These are phyloP conservation scores for Varecia variegata DNA, from an alignment of 2,797 vertebrate genomes.

Conservation along the genomic window DNA sequence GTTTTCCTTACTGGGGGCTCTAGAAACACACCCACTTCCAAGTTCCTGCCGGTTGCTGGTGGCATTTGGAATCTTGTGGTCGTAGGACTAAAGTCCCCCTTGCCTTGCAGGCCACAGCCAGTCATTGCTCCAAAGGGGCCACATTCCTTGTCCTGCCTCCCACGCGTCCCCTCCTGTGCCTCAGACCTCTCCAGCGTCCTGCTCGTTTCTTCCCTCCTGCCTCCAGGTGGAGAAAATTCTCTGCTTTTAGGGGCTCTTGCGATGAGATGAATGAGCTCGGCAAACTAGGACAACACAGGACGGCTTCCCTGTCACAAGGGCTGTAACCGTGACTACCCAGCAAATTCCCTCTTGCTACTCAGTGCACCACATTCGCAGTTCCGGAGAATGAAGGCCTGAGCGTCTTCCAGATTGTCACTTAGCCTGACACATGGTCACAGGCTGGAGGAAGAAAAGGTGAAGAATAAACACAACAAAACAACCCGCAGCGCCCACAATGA, in stretches of 20 bases:
- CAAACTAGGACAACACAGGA: rapidly evolving
- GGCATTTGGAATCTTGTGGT: rapidly evolving
- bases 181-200: rapidly evolving
- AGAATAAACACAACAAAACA: background rate
- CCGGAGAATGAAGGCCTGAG: background rate
- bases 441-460: rapidly evolving
- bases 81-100: rapidly evolving
- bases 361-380: rapidly evolving
- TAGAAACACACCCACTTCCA: background rate
- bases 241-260: too few relatives aligned
- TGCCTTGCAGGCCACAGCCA: too few relatives aligned
- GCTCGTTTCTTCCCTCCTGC: background rate
- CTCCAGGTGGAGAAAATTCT: background rate
- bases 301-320: rapidly evolving
- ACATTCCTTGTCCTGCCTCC: rapidly evolving
- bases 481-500: rapidly evolving
- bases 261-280: rapidly evolving
- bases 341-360: too few relatives aligned
- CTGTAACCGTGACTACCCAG: background rate
- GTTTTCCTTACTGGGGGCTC: too few relatives aligned
- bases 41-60: rapidly evolving
- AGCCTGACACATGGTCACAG: background rate
- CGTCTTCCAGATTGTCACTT: too few relatives aligned
- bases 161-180: rapidly evolving
- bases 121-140: rapidly evolving